A percentile compares a stretch with the other conserved stretches of the same genome.
phyloP scores from a whole-genome alignment of 2,113 vertebrate species.

The Benitochromis conjunctus region DNA sequence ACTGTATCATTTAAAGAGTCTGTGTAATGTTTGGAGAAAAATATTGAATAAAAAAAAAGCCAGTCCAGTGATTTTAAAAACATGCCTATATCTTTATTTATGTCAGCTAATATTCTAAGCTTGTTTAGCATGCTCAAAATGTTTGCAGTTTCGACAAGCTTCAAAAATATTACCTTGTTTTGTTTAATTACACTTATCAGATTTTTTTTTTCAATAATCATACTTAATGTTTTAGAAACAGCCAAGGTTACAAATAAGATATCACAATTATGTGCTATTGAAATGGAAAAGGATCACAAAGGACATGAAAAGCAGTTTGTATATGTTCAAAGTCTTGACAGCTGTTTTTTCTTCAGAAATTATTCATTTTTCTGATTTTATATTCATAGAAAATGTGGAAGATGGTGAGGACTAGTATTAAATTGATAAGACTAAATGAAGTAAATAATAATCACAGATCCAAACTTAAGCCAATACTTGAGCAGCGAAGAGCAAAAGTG shows the following conservation, averaged over 20 bases:
- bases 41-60: slow-evolving; percentile 74
- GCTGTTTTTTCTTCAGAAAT: not conserved
- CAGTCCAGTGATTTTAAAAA: slow-evolving; percentile 63
- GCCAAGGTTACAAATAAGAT: not conserved
- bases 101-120: not conserved
- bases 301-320: not conserved
- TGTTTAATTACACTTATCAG: not conserved
- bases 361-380: not conserved
- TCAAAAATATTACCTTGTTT: not conserved
- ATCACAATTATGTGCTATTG: not conserved
- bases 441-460: not conserved
- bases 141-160: not conserved
- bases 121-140: not conserved
- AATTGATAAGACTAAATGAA: not conserved
- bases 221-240: not conserved
- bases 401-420: not conserved
- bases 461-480: not conserved
- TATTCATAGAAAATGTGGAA: not conserved
- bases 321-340: not conserved
- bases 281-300: not conserved
- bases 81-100: slow-evolving; percentile 3
- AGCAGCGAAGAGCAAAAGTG: not conserved
- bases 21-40: slow-evolving; percentile 77
- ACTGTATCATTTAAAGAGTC: slow-evolving; percentile 77
- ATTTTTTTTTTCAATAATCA: not conserved